phyloP scores from a whole-genome alignment of 2,113 vertebrate genomes.

The Brachypteracias leptosomus region DNA sequence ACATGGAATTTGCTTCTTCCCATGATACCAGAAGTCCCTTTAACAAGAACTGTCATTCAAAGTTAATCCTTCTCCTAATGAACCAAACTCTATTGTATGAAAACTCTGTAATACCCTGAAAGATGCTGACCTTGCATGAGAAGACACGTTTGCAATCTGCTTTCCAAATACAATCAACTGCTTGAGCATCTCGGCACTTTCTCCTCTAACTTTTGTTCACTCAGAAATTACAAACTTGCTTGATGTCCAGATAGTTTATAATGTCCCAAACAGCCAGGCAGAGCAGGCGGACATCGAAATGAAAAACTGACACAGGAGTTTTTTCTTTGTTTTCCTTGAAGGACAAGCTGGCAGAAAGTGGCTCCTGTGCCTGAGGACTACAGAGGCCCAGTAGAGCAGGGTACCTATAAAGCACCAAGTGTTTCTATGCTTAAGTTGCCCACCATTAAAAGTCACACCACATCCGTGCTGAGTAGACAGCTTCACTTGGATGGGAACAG shows the following conservation, averaged over 20 bases:
- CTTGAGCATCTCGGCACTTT: neutral
- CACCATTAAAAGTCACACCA: neutral
- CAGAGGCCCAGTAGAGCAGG: neutral
- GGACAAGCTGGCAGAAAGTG: neutral
- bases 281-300: neutral
- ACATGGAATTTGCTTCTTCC: neutral
- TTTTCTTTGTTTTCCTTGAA: neutral
- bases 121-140: slow-evolving; percentile 9
- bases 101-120: neutral
- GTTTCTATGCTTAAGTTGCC: neutral
- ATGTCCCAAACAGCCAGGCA: neutral
- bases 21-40: neutral
- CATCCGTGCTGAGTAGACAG: neutral
- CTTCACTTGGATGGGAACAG: neutral
- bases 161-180: neutral
- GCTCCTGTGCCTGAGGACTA: neutral
- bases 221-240: neutral
- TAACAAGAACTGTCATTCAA: neutral
- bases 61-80: neutral
- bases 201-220: neutral
- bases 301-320: neutral
- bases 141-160: neutral
- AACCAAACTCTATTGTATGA: neutral
- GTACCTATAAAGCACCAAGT: neutral
- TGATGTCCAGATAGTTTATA: neutral